phyloP scores from a whole-genome alignment of 2,888 invertebrate species.

The Drosophila anceps region DNA sequence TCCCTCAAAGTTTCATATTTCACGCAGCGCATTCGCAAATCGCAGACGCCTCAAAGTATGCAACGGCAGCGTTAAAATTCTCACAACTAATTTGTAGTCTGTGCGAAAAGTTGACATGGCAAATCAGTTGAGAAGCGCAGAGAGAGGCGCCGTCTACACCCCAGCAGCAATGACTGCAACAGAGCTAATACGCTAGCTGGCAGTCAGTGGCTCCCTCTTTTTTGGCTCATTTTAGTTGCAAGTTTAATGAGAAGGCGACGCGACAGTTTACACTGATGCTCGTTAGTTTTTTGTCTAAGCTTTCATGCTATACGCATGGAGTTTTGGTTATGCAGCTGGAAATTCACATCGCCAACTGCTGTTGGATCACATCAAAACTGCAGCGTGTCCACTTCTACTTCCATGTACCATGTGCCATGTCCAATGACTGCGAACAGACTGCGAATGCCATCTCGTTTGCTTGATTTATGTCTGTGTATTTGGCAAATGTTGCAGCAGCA shows the following conservation, averaged over 20 bases:
- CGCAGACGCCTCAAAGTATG: slow-evolving; percentile 11
- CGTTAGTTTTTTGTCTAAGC: slow-evolving; percentile 55
- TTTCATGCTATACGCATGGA: background rate
- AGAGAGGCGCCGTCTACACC: background rate
- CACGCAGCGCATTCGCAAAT: background rate
- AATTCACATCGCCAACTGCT: slow-evolving; percentile 55
- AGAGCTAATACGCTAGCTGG: slow-evolving; percentile 43
- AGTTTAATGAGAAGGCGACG: slow-evolving; percentile 63
- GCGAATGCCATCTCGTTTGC: slow-evolving; percentile 47
- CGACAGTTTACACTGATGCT: slow-evolving; percentile 66
- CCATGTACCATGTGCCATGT: slow-evolving; percentile 40
- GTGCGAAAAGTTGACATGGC: slow-evolving; percentile 37
- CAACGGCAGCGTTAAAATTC: background rate
- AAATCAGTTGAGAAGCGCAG: slow-evolving; percentile 10
- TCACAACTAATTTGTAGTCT: slow-evolving; percentile 43
- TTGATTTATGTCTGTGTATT: slow-evolving; percentile 69
- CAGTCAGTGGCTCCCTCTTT: background rate
- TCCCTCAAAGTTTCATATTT: background rate
- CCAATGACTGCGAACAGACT: slow-evolving; percentile 22
- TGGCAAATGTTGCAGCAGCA: slow-evolving; percentile 28
- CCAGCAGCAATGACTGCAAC: slow-evolving; percentile 6
- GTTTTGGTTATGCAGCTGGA: slow-evolving; percentile 29
- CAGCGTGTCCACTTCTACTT: slow-evolving; percentile 27
- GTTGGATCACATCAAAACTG: slow-evolving; percentile 50
- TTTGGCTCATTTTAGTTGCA: slow-evolving; percentile 52